Evolutionary conservation across 2,113 vertebrate genomes (phyloP).

Genomic region (Eurystomus gularis): DNA sequence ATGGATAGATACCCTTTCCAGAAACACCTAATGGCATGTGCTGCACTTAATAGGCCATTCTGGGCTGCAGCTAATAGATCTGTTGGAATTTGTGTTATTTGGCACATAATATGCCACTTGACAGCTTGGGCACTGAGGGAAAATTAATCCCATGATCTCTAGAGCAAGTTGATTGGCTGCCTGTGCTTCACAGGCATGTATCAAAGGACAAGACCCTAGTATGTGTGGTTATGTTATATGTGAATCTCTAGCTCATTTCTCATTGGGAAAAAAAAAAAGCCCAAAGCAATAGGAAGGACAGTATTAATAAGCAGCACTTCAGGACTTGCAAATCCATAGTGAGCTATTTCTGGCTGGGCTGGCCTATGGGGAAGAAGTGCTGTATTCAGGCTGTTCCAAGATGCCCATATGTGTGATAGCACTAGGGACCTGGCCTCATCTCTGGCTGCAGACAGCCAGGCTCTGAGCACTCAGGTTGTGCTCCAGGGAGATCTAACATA

Average conservation of each 20-base stretch:
- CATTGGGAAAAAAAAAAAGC: background rate
- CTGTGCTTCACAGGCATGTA: rapidly evolving
- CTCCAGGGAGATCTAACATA: background rate
- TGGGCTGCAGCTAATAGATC: background rate
- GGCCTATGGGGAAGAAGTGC: background rate
- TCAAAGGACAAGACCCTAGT: background rate
- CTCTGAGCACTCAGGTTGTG: background rate
- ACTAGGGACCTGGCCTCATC: background rate
- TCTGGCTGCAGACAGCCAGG: background rate
- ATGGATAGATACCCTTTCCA: background rate
- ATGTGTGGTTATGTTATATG: background rate
- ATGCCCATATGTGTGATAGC: background rate
- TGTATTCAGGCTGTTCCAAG: background rate
- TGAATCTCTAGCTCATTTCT: background rate
- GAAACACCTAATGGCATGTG: background rate
- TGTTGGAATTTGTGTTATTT: background rate
- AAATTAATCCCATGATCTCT: background rate
- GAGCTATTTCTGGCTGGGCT: background rate
- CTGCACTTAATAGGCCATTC: rapidly evolving
- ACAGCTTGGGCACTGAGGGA: background rate
- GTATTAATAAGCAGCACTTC: background rate
- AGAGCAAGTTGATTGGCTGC: background rate
- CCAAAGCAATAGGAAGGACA: background rate
- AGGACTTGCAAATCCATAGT: background rate
- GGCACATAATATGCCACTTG: background rate